These are phyloP conservation scores for Anaspis maculata DNA, from an alignment of 2,888 invertebrate genomes.

Conservation along the genomic window DNA sequence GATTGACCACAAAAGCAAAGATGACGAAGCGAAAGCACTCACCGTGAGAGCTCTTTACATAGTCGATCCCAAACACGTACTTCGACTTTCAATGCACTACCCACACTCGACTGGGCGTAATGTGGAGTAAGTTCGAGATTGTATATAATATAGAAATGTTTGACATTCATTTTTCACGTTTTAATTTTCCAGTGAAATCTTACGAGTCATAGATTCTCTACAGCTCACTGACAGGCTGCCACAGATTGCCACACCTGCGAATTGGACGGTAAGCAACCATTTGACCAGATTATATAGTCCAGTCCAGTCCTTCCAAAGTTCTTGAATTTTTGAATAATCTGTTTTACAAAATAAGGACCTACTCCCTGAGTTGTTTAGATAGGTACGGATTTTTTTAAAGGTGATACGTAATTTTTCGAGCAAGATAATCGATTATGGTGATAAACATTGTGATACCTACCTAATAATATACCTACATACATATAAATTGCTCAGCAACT, in stretches of 20 bases:
- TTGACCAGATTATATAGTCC: too few species aligned
- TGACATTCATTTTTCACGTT: too few species aligned
- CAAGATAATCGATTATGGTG: too few species aligned
- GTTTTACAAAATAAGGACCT: too few species aligned
- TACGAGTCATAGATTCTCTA: conserved; percentile 74
- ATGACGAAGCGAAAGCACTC: conserved; percentile 55
- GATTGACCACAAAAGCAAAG: conserved; percentile 66
- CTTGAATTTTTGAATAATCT: too few species aligned
- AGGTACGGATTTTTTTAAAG: too few species aligned
- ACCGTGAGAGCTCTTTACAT: conserved; percentile 73
- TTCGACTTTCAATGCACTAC: conserved; percentile 74
- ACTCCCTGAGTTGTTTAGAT: too few species aligned
- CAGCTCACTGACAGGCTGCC: conserved; percentile 64
- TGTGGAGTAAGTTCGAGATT: conserved; percentile 76
- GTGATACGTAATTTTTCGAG: too few species aligned
- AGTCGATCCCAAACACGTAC: conserved; percentile 69
- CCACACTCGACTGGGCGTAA: conserved; percentile 81
- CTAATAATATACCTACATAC: too few species aligned
- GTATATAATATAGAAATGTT: background rate
- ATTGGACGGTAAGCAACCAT: conserved; percentile 31
- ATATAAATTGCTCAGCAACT: too few species aligned
- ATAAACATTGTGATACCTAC: too few species aligned
- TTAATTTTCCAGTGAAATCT: conserved; percentile 66
- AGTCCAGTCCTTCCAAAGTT: too few species aligned
- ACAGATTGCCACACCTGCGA: conserved; percentile 41